These are phyloP conservation scores for Hymenochirus boettgeri DNA, from an alignment of 2,113 vertebrate genomes.

Conservation along the genomic window DNA sequence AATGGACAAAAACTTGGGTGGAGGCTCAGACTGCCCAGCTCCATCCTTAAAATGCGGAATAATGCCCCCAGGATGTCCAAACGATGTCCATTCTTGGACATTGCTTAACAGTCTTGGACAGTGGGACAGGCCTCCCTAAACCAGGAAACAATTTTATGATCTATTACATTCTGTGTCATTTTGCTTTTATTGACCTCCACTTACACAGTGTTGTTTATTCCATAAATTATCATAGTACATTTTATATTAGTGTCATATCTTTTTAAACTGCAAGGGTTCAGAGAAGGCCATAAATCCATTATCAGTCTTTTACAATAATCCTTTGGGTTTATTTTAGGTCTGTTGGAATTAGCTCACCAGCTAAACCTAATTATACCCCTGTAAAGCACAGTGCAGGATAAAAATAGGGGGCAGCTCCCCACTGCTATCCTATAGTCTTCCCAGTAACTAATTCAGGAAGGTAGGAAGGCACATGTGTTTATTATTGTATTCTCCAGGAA, in stretches of 20 bases:
- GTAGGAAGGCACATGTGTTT: not conserved
- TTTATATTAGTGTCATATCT: constrained; percentile 10
- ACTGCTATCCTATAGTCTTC: not conserved
- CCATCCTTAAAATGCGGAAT: too few species aligned
- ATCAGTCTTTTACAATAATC: constrained; percentile 12
- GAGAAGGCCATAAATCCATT: constrained; percentile 7
- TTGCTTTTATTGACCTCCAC: too few species aligned
- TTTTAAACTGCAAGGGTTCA: not conserved
- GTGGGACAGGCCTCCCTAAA: too few species aligned
- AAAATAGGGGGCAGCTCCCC: constrained; percentile 22
- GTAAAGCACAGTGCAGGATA: constrained; percentile 5
- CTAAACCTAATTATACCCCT: constrained; percentile 29
- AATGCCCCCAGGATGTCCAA: too few species aligned
- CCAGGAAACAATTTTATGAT: too few species aligned
- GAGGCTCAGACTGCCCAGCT: too few species aligned
- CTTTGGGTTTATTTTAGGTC: constrained; percentile 16
- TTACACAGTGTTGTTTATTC: not conserved
- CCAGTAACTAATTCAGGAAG: constrained; percentile 6
- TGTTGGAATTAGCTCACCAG: constrained; percentile 25
- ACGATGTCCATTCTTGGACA: too few species aligned
- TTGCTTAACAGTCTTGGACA: too few species aligned
- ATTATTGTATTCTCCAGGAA: constrained; percentile 4
- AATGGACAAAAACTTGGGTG: too few species aligned
- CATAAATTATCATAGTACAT: not conserved
- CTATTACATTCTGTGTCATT: too few species aligned